Conservation (phyloP, 2,797 vertebrate species). For the Falco rusticolus region DNA sequence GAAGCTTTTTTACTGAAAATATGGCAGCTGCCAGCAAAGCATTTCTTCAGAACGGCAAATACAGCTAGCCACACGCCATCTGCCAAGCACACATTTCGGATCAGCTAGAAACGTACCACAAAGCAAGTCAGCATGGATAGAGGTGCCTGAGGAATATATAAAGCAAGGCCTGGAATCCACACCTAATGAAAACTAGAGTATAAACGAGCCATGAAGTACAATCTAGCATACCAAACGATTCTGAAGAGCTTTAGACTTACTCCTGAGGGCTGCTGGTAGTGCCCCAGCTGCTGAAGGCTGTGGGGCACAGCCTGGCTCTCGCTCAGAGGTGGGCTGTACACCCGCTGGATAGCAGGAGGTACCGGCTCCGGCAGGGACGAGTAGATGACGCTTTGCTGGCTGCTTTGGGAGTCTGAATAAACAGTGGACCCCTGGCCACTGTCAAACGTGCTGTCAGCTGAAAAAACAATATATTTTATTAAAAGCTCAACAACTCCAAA, state of each 20-base stretch:
- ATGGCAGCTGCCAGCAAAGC: background rate
- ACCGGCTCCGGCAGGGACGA: conserved; percentile 86
- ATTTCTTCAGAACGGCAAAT: background rate
- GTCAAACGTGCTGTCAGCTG: conserved; percentile 93
- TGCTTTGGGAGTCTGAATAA: conserved; percentile 94
- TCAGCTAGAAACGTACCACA: background rate
- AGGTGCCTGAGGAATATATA: rapidly evolving
- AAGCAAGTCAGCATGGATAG: background rate
- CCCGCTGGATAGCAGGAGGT: conserved; percentile 84
- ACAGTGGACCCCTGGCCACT: conserved; percentile 95
- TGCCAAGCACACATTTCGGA: rapidly evolving
- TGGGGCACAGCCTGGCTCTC: conserved; percentile 75
- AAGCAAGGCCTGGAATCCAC: background rate
- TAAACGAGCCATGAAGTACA: rapidly evolving
- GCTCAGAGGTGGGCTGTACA: conserved; percentile 85
- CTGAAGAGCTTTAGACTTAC: conserved; percentile 64
- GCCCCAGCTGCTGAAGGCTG: conserved; percentile 71
- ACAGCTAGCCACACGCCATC: background rate
- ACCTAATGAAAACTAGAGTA: background rate
- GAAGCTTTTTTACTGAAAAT: background rate
- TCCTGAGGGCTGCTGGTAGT: conserved; percentile 78
- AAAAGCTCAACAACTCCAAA: background rate
- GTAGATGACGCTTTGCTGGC: conserved; percentile 92
- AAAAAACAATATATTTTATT: conserved; percentile 6
- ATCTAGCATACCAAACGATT: rapidly evolving